Evolutionary conservation across 1,140 invertebrate species (phyloP).

Genomic region (Papilio polyxenes): DNA sequence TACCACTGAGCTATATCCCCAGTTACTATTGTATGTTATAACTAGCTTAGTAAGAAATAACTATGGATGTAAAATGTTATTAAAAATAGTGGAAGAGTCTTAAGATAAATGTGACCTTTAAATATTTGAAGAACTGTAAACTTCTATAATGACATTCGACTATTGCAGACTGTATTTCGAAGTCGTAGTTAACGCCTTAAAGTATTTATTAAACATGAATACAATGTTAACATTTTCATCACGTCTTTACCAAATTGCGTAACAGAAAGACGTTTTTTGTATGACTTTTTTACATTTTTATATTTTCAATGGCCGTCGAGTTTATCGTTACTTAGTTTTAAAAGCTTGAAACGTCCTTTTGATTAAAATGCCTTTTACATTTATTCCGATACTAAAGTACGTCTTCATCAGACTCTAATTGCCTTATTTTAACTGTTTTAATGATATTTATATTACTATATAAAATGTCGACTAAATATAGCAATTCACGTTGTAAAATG

Average conservation of each 20-base stretch:
- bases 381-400: constrained; percentile 16
- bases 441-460: not conserved
- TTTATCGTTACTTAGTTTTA: constrained; percentile 3
- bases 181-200: not conserved
- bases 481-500: too few species aligned
- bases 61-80: too few species aligned
- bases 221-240: not conserved
- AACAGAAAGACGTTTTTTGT: not conserved
- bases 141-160: not conserved
- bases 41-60: not conserved
- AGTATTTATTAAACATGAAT: not conserved
- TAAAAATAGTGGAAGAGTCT: not conserved
- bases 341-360: constrained; percentile 3
- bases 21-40: not conserved
- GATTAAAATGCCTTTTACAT: constrained; percentile 1
- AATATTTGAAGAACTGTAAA: not conserved
- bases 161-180: not conserved
- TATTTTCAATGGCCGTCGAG: not conserved
- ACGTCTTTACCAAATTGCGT: not conserved
- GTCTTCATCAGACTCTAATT: not conserved
- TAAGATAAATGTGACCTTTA: not conserved
- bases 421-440: not conserved
- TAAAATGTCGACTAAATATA: too few species aligned
- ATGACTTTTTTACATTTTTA: not conserved
- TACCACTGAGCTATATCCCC: constrained; percentile 18